Evolutionary conservation across 2,797 vertebrate genomes (phyloP).

Genomic region (Anguilla obscura): DNA sequence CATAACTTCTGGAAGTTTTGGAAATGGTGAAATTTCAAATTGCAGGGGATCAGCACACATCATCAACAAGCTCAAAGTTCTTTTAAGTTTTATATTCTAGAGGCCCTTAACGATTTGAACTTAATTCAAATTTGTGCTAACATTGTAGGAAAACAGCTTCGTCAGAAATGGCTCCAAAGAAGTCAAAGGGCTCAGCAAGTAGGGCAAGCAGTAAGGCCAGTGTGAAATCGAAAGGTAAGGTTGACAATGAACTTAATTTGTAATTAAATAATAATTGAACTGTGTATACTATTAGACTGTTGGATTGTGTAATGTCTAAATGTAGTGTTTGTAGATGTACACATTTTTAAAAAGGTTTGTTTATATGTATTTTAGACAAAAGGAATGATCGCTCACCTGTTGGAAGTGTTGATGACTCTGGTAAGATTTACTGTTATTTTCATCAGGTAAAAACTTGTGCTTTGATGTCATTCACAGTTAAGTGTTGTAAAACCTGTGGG

Average conservation of each 20-base stretch:
- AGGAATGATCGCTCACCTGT: neutral
- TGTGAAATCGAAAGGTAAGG: slow-evolving; percentile 43
- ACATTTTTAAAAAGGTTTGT: neutral
- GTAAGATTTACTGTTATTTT: slow-evolving; percentile 37
- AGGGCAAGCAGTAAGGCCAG: slow-evolving; percentile 43
- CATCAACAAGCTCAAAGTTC: neutral
- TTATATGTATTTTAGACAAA: slow-evolving; percentile 50
- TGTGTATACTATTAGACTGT: neutral
- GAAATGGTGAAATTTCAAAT: neutral
- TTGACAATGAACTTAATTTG: slow-evolving; percentile 26
- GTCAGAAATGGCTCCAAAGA: slow-evolving; percentile 62
- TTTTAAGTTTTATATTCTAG: neutral
- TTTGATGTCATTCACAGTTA: slow-evolving; percentile 44
- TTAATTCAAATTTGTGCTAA: neutral
- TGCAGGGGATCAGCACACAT: neutral
- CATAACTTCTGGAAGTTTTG: neutral
- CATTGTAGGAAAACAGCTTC: slow-evolving; percentile 3
- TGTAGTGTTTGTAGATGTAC: neutral
- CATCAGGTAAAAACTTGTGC: slow-evolving; percentile 20
- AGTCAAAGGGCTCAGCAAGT: slow-evolving; percentile 43
- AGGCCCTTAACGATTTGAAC: neutral
- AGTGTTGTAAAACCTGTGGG: slow-evolving; percentile 54
- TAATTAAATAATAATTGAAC: neutral
- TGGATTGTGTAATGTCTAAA: neutral
- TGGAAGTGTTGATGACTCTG: slow-evolving; percentile 38